Conservation (phyloP, 2,113 vertebrate genomes). For the Montifringilla adamsi region DNA sequence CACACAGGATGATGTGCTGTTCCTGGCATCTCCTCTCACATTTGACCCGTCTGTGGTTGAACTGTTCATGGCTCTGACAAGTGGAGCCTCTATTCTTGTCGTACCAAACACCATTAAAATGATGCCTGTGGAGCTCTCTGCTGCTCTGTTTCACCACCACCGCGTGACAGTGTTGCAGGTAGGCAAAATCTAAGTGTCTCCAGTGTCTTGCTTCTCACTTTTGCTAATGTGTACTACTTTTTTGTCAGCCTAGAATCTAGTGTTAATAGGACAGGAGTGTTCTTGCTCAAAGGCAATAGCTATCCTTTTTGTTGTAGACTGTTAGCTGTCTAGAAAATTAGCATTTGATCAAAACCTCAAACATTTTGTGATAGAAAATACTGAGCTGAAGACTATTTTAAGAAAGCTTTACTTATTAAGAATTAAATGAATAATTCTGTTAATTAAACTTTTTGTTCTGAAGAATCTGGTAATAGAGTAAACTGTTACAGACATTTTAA, state of each 20-base stretch:
- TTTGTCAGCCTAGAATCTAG: background rate
- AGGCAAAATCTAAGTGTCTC: background rate
- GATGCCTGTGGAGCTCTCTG: slow-evolving; percentile 78
- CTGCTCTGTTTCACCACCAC: slow-evolving; percentile 81
- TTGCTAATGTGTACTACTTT: background rate
- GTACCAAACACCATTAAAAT: slow-evolving; percentile 85
- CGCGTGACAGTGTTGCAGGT: slow-evolving; percentile 89
- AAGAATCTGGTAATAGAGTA: background rate
- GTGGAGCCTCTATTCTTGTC: slow-evolving; percentile 87
- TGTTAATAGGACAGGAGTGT: background rate
- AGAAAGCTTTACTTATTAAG: background rate
- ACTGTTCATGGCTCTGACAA: slow-evolving; percentile 85
- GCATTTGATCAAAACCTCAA: background rate
- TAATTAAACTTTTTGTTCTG: background rate
- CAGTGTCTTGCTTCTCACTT: background rate
- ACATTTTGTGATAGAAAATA: background rate
- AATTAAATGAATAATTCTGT: background rate
- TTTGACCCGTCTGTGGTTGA: slow-evolving; percentile 97
- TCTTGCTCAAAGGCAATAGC: background rate
- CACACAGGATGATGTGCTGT: slow-evolving; percentile 81
- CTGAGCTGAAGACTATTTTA: background rate
- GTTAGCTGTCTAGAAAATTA: background rate
- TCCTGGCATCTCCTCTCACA: slow-evolving; percentile 91
- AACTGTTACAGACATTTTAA: background rate
- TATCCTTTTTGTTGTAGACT: background rate